Evolutionary conservation across 2,888 invertebrate genomes (phyloP).

Genomic region (Caenorhabditis wallacei): DNA sequence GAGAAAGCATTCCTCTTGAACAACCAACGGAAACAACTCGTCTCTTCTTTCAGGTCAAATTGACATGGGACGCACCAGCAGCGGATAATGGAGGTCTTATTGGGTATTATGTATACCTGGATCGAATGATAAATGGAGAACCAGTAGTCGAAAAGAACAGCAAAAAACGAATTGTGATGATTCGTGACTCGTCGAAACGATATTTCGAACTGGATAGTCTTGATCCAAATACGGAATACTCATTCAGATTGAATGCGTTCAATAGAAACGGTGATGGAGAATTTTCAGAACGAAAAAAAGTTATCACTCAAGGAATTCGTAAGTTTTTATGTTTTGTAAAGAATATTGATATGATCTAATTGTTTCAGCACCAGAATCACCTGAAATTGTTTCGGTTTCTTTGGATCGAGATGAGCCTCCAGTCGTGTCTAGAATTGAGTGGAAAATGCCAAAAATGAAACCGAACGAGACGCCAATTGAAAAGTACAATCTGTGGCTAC

Average conservation of each 20-base stretch:
- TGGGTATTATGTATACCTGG: constrained; percentile 91
- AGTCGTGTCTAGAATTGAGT: constrained; percentile 93
- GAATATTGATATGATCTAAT: background rate
- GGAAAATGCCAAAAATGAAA: constrained; percentile 90
- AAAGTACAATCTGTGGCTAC: constrained; percentile 85
- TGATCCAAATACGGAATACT: constrained; percentile 96
- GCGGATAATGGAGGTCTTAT: constrained; percentile 94
- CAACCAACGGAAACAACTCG: constrained; percentile 25
- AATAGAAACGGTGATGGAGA: constrained; percentile 98
- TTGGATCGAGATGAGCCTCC: constrained; percentile 91
- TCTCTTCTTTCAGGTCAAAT: constrained; percentile 86
- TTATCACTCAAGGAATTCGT: constrained; percentile 89
- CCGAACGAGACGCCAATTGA: constrained; percentile 91
- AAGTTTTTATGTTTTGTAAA: constrained; percentile 35
- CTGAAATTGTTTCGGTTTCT: constrained; percentile 85
- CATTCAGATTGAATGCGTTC: constrained; percentile 92
- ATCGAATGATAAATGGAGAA: constrained; percentile 64
- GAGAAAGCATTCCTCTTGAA: background rate
- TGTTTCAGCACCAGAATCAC: constrained; percentile 85
- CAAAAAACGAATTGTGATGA: constrained; percentile 61
- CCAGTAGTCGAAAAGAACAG: constrained; percentile 59
- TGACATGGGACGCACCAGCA: constrained; percentile 95
- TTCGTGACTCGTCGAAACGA: constrained; percentile 66
- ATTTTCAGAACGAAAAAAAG: constrained; percentile 91
- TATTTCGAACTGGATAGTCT: constrained; percentile 87